These are phyloP conservation scores for Labeo calbasu DNA, from an alignment of 2,797 vertebrate species.

Conservation along the genomic window DNA sequence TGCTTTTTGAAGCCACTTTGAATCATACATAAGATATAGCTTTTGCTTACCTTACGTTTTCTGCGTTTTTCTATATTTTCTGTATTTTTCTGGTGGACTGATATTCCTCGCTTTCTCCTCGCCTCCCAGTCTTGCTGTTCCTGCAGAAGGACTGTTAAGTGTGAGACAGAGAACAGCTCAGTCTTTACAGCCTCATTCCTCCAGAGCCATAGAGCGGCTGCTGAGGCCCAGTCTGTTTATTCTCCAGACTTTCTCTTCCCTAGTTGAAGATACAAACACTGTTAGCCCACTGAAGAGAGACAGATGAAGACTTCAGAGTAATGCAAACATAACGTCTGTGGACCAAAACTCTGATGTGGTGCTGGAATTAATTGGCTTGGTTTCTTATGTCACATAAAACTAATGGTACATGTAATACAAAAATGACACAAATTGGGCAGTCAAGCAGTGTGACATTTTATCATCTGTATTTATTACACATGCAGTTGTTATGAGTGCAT, in stretches of 20 bases:
- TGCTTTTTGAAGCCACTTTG: neutral
- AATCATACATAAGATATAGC: neutral
- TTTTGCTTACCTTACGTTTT: neutral
- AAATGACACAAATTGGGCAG: neutral
- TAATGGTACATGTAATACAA: neutral
- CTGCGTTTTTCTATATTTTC: neutral
- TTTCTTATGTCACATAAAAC: neutral
- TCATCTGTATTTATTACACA: neutral
- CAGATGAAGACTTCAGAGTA: neutral
- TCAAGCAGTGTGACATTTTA: neutral
- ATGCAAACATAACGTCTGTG: constrained; percentile 2
- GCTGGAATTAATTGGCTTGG: neutral
- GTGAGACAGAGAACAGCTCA: constrained; percentile 22
- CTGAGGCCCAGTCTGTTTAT: constrained; percentile 68
- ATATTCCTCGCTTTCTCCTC: neutral
- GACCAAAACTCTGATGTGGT: neutral
- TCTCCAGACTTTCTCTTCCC: constrained; percentile 34
- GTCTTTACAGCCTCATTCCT: constrained; percentile 72
- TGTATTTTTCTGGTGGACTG: neutral
- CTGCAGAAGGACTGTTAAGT: neutral
- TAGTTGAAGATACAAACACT: neutral
- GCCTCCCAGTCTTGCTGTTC: neutral
- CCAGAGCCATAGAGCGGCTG: constrained; percentile 51
- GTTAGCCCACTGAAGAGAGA: neutral
- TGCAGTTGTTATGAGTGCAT: neutral